Evolutionary conservation across 2,113 vertebrate genomes (phyloP), one percentile per base, ranked within the genome.

Genomic region (zebrafish (Danio rerio)): DNA sequence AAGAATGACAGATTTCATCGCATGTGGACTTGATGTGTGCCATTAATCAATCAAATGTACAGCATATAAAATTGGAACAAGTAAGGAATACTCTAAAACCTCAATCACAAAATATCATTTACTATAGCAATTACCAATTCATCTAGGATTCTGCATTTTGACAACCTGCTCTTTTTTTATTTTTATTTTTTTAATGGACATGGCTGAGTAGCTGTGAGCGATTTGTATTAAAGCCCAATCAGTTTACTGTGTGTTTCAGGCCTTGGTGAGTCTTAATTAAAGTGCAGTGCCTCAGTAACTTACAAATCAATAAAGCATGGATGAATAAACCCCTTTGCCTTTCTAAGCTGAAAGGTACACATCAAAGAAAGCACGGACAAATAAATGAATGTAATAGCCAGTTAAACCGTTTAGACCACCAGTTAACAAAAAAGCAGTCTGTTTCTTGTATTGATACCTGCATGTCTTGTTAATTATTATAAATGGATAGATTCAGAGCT

Each of bases 281-380:
- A 52, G 59, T 58, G 31, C 9, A 77, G 63, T 78, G 81, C 81
- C 50, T 72, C 18, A 69, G 78, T 73, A 81, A 63, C 47, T 52
- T 43, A 63, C 58, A 78, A n/a, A 73, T 83, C 78, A 81, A 83
- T 86, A 81, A 86, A 69, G 63, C 82, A 83, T 80, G 83, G 75
- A 20, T 80, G 81, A 85, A 72, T 59, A 83, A 86, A 71, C 58
- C 80, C 83, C 18, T 47, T 73, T 16, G n/a, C 52, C 43, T 73
- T 73, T 20, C 53, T 43, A 74, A 80, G 75, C 55, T 80, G 71
- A 86, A 69, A 65, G 12, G 50, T 65, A 52, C 61, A 70, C 55
- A 18, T 80, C 63, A 77, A 75, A 80, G 16, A 68, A 68, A 66
- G 65, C 62, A 65, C 3, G 3, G 31, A 15, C 18, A 40, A 72